Conservation (phyloP, 2,113 vertebrate genomes). For the Amphilophus citrinellus region DNA sequence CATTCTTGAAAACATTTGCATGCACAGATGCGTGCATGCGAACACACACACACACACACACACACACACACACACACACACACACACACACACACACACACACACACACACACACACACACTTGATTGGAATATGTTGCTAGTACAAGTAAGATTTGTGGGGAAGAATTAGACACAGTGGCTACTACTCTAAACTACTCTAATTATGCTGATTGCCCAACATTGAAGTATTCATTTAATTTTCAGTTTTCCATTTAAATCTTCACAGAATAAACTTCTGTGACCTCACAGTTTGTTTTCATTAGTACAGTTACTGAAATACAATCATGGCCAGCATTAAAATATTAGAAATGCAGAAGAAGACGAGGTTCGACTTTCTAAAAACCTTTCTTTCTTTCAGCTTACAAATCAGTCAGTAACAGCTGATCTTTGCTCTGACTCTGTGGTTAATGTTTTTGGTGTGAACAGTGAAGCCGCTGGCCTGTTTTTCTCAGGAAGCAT, state of each 20-base stretch:
- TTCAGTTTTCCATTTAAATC: background rate
- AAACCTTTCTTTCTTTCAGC: background rate
- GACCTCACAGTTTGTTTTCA: background rate
- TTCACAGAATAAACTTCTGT: background rate
- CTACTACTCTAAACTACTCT: background rate
- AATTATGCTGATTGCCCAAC: constrained; percentile 22
- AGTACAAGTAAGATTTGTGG: background rate
- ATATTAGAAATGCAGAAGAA: background rate
- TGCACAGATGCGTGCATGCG: background rate
- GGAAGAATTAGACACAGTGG: constrained; percentile 4
- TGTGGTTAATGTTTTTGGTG: background rate
- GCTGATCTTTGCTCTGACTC: background rate
- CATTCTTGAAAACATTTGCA: background rate
- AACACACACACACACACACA: too few species aligned
- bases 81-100: background rate
- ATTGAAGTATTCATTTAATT: constrained; percentile 3
- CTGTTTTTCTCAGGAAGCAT: background rate
- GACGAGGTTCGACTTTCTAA: background rate
- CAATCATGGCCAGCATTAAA: background rate
- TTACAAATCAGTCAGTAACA: background rate
- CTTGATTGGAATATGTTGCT: background rate
- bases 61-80: too few species aligned
- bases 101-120: background rate
- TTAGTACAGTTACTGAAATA: background rate
- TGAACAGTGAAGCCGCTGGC: background rate